Conservation (phyloP, 1,140 invertebrate genomes). For the Coenobita brevimanus region DNA sequence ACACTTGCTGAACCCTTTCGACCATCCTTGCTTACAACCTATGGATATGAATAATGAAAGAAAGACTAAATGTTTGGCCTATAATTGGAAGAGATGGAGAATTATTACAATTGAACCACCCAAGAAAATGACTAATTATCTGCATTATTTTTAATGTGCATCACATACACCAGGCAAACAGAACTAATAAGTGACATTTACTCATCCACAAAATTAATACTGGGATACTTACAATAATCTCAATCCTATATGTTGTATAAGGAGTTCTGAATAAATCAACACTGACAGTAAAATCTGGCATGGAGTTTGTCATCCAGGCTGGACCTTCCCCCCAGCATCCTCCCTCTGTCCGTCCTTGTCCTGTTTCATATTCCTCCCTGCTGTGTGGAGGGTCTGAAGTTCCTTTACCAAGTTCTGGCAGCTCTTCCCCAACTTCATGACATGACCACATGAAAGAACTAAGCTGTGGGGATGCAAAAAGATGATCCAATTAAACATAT, state of each 20-base stretch:
- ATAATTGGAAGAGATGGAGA: neutral
- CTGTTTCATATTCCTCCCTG: slow-evolving; percentile 7
- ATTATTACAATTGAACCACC: too few species aligned
- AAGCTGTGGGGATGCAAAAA: too few species aligned
- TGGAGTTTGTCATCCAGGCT: slow-evolving; percentile 23
- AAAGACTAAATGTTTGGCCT: neutral
- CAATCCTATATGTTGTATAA: slow-evolving; percentile 22
- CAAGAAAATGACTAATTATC: too few species aligned
- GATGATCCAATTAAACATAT: too few species aligned
- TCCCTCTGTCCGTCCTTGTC: neutral
- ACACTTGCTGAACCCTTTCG: neutral
- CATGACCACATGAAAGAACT: slow-evolving; percentile 47
- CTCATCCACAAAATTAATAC: neutral
- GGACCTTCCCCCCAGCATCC: slow-evolving; percentile 57
- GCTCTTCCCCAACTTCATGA: slow-evolving; percentile 2
- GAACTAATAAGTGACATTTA: neutral
- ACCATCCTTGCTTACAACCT: slow-evolving; percentile 53
- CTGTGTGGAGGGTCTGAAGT: slow-evolving; percentile 26
- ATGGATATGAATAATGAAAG: neutral
- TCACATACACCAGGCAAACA: too few species aligned
- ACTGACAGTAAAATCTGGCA: neutral
- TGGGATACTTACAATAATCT: slow-evolving; percentile 30
- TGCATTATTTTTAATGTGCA: too few species aligned
- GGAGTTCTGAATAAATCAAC: slow-evolving; percentile 32
- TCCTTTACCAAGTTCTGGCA: neutral